Evolutionary conservation across 2,113 vertebrate genomes (phyloP).

Genomic region (Colossoma macropomum): DNA sequence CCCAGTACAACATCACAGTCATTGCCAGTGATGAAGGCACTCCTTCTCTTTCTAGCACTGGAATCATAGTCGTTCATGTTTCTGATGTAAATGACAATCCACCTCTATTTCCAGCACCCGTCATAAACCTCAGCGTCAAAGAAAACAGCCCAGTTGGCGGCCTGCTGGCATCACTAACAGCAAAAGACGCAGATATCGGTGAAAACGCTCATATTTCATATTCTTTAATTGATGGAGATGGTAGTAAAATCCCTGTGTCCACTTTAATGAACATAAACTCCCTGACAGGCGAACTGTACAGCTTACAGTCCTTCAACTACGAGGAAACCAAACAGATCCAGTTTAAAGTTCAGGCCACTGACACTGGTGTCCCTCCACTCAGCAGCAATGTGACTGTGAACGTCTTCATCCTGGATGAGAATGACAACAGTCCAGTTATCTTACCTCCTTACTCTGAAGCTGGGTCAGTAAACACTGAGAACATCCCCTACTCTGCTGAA

Average conservation of each 20-base stretch:
- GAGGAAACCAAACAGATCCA: slow-evolving; percentile 66
- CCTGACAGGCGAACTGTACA: slow-evolving; percentile 66
- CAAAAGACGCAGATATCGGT: slow-evolving; percentile 50
- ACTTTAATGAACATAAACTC: slow-evolving; percentile 73
- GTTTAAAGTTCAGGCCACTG: slow-evolving; percentile 64
- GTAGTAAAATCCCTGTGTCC: slow-evolving; percentile 66
- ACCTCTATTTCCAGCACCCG: slow-evolving; percentile 70
- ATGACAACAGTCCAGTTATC: slow-evolving; percentile 75
- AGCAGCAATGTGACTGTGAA: slow-evolving; percentile 49
- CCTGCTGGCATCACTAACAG: slow-evolving; percentile 7
- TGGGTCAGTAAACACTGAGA: slow-evolving; percentile 71
- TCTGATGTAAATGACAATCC: slow-evolving; percentile 83
- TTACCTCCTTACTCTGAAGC: slow-evolving; percentile 73
- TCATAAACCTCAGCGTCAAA: slow-evolving; percentile 72
- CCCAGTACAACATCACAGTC: slow-evolving; percentile 77
- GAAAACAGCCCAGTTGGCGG: slow-evolving; percentile 76
- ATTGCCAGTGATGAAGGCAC: slow-evolving; percentile 76
- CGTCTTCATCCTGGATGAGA: slow-evolving; percentile 61
- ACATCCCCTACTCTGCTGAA: slow-evolving; percentile 65
- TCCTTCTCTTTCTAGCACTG: slow-evolving; percentile 70
- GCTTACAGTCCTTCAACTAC: slow-evolving; percentile 65
- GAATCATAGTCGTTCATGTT: slow-evolving; percentile 69
- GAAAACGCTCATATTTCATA: slow-evolving; percentile 78
- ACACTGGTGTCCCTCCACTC: slow-evolving; percentile 58
- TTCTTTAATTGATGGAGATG: slow-evolving; percentile 68